phyloP scores from a whole-genome alignment of 2,797 vertebrate species.

The Okamejei kenojei region DNA sequence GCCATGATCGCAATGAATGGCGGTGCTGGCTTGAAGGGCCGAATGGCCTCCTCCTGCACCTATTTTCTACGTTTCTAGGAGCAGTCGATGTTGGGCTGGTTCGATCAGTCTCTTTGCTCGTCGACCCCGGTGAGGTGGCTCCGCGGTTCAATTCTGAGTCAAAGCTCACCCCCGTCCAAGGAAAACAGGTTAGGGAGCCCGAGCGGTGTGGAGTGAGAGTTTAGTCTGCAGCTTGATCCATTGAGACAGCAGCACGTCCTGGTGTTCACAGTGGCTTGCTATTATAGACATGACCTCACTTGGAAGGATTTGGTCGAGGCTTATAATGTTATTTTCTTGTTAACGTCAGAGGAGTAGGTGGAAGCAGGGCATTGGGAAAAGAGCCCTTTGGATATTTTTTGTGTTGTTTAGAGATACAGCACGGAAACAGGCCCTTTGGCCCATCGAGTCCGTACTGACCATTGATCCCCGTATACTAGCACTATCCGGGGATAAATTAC shows the following conservation, averaged over 20 bases:
- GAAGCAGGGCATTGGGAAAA: too few species aligned
- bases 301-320: not conserved
- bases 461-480: too few species aligned
- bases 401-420: too few species aligned
- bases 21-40: too few species aligned
- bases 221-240: not conserved
- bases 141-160: not conserved
- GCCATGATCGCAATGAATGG: too few species aligned
- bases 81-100: not conserved
- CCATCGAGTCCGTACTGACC: too few species aligned
- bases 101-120: not conserved
- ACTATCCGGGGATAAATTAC: too few species aligned
- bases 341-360: too few species aligned
- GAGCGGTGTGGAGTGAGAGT: not conserved
- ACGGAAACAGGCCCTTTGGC: too few species aligned
- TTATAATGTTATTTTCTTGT: not conserved
- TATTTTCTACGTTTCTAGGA: too few species aligned
- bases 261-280: not conserved
- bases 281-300: not conserved
- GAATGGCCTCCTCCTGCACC: too few species aligned
- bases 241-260: not conserved
- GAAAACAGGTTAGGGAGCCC: not conserved
- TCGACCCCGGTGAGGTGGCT: not conserved
- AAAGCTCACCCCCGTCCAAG: not conserved
- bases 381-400: not conserved